Evolutionary conservation across 2,888 invertebrate genomes (phyloP).

Genomic region (Acleris cristana): DNA sequence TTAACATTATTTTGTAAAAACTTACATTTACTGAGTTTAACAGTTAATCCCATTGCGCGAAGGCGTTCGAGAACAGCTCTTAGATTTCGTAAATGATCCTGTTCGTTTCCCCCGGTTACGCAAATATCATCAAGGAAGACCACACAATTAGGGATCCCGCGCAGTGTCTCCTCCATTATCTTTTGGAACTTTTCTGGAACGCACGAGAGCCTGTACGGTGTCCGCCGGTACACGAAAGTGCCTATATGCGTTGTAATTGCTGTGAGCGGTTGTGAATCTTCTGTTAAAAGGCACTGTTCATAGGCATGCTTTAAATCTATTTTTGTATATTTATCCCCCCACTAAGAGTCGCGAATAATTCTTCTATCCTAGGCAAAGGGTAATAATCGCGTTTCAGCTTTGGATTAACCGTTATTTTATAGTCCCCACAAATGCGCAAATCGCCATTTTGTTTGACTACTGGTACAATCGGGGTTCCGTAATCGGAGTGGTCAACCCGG

Average conservation of each 20-base stretch:
- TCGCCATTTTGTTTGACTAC: background rate
- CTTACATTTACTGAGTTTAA: slow-evolving; percentile 42
- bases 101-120: slow-evolving; percentile 20
- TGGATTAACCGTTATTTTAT: background rate
- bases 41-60: slow-evolving; percentile 32
- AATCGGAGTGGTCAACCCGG: background rate
- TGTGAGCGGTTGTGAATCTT: slow-evolving; percentile 36
- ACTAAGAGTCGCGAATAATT: slow-evolving; percentile 31
- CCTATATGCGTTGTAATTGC: slow-evolving; percentile 41
- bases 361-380: slow-evolving; percentile 11
- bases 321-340: slow-evolving; percentile 29
- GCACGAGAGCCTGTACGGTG: slow-evolving; percentile 41
- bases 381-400: slow-evolving; percentile 30
- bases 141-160: slow-evolving; percentile 36
- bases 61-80: slow-evolving; percentile 32
- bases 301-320: slow-evolving; percentile 29
- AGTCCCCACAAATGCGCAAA: background rate
- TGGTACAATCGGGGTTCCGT: no score
- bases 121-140: slow-evolving; percentile 42
- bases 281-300: slow-evolving; percentile 19
- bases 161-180: slow-evolving; percentile 39
- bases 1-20: slow-evolving; percentile 42
- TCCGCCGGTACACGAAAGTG: slow-evolving; percentile 42
- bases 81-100: slow-evolving; percentile 25
- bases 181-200: slow-evolving; percentile 44